A percentile compares a stretch with the other conserved stretches of the same genome.
Conservation (phyloP, 92 coral and sea anemone species). For the Plumapathes pennacea region DNA sequence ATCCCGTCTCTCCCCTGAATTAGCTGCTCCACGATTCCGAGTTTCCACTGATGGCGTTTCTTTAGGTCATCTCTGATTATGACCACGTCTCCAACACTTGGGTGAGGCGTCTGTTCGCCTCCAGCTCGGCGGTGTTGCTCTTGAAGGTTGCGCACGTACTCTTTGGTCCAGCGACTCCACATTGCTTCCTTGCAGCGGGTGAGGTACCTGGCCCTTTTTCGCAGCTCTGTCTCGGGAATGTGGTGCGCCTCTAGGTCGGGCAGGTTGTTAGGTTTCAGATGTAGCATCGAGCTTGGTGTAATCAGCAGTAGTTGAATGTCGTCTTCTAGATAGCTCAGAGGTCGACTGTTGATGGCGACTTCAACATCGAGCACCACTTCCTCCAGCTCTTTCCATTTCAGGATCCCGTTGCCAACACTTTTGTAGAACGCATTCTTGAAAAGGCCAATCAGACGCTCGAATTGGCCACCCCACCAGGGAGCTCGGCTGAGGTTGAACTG, state of each 20-base stretch:
- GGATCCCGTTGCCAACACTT: conserved; percentile 20
- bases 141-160: conserved; percentile 20
- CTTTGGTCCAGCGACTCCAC: conserved; percentile 37
- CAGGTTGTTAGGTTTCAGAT: conserved; percentile 13
- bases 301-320: conserved; percentile 21
- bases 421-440: conserved; percentile 36
- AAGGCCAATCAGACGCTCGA: conserved; percentile 23
- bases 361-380: conserved; percentile 33
- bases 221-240: conserved; percentile 5
- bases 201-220: conserved; percentile 21
- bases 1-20: conserved; percentile 20
- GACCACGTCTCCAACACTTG: conserved; percentile 30
- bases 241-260: conserved; percentile 23
- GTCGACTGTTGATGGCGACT: conserved; percentile 18
- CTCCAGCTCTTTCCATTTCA: conserved; percentile 21
- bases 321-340: conserved; percentile 26
- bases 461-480: background rate
- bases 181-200: conserved; percentile 13
- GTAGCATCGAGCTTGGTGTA: conserved; percentile 32
- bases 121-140: conserved; percentile 16
- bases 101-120: conserved; percentile 19
- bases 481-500: background rate
- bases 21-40: conserved; percentile 3
- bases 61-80: conserved; percentile 15
- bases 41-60: conserved; percentile 26